phyloP scores from a whole-genome alignment of 2,113 vertebrate species.

The Euleptes europaea region DNA sequence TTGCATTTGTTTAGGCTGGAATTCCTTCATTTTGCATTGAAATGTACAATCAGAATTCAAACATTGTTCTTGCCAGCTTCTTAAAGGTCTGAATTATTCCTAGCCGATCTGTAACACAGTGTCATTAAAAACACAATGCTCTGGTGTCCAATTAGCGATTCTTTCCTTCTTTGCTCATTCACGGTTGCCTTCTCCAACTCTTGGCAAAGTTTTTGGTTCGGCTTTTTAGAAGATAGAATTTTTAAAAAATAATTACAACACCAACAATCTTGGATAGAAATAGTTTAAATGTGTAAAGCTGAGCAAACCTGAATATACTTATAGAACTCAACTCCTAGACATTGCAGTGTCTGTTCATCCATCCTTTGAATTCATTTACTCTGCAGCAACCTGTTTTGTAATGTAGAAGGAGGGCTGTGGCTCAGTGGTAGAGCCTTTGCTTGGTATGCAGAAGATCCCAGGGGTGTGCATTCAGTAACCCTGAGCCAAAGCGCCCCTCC shows the following conservation, averaged over 20 bases:
- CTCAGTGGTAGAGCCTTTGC: no score
- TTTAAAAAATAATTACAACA: neutral
- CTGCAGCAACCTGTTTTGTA: no score
- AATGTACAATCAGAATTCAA: neutral
- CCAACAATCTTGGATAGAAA: neutral
- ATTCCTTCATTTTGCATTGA: neutral
- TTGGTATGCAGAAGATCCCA: no score
- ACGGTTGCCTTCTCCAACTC: neutral
- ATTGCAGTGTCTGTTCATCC: no score
- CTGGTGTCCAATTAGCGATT: slow-evolving; percentile 7
- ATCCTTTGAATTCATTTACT: no score
- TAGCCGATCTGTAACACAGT: neutral
- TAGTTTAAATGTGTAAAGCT: neutral
- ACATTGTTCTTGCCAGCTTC: neutral
- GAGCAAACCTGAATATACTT: neutral
- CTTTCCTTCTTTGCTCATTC: neutral
- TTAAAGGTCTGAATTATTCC: slow-evolving; percentile 10
- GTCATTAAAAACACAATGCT: neutral
- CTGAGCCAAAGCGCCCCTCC: no score
- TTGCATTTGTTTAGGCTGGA: neutral
- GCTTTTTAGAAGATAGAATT: neutral
- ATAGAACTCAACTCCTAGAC: no score
- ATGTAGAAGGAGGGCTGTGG: no score
- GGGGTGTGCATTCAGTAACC: no score
- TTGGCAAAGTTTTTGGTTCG: slow-evolving; percentile 1